Evolutionary conservation across 2,113 vertebrate genomes (phyloP).

Genomic region (Malurus cyaneus): DNA sequence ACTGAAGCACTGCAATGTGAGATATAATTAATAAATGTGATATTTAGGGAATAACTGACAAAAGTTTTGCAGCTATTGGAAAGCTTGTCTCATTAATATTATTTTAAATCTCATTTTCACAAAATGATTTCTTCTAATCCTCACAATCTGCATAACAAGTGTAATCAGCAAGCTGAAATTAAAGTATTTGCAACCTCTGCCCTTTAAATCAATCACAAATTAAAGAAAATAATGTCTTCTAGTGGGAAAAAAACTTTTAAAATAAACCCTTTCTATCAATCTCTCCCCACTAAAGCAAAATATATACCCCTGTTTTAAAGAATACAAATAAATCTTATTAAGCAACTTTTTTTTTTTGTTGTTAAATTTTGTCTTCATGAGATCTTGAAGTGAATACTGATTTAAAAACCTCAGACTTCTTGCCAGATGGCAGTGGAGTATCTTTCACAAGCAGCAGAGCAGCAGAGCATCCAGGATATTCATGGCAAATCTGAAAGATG

Average conservation of each 20-base stretch:
- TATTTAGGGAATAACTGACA: constrained; percentile 12
- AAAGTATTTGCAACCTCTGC: constrained; percentile 52
- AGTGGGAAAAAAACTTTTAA: background rate
- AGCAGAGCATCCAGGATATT: background rate
- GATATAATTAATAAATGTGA: constrained; percentile 4
- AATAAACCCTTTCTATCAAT: background rate
- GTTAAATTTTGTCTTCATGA: background rate
- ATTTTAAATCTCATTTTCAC: constrained; percentile 58
- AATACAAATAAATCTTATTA: background rate
- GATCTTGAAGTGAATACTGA: background rate
- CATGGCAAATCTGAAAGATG: background rate
- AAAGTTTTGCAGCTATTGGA: constrained; percentile 17
- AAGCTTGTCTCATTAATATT: constrained; percentile 35
- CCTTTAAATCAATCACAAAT: constrained; percentile 53
- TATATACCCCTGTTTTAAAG: background rate
- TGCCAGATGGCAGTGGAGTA: background rate
- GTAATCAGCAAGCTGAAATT: constrained; percentile 62
- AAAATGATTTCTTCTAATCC: constrained; percentile 43
- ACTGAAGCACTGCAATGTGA: background rate
- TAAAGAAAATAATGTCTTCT: background rate
- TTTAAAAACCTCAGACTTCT: background rate
- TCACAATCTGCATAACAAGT: constrained; percentile 36
- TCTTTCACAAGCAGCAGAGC: background rate
- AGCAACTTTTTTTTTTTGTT: background rate
- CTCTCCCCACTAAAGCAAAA: background rate